Conservation (phyloP, 2,797 vertebrate genomes). For the Rhincodon typus region DNA sequence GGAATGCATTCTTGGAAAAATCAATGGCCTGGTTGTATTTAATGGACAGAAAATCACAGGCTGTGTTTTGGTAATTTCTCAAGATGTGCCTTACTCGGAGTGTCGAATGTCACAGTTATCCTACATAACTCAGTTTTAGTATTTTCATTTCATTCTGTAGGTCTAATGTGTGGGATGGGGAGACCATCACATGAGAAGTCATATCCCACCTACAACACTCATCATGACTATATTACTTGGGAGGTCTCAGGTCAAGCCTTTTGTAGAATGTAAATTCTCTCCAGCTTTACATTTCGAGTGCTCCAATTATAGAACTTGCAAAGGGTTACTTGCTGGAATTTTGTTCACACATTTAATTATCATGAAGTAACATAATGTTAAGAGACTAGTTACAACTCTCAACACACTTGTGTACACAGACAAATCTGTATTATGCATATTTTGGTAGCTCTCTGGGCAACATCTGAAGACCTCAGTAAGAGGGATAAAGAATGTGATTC, state of each 20-base stretch:
- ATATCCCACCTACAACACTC: not conserved
- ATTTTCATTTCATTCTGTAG: not conserved
- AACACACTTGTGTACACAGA: not conserved
- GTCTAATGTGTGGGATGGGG: not conserved
- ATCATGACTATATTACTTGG: not conserved
- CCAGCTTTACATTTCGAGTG: not conserved
- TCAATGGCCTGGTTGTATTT: no score
- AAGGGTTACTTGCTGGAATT: not conserved
- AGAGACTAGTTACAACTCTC: not conserved
- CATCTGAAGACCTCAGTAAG: not conserved
- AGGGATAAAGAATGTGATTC: not conserved
- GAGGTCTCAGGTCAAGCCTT: not conserved
- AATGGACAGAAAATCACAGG: not conserved
- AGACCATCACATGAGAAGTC: not conserved
- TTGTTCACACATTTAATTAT: not conserved
- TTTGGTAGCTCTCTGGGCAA: not conserved
- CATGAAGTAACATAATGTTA: not conserved
- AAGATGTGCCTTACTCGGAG: not conserved
- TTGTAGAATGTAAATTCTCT: not conserved
- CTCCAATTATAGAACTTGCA: not conserved
- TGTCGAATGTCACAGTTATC: not conserved
- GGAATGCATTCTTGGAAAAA: not conserved
- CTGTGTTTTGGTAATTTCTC: not conserved
- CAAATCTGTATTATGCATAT: not conserved
- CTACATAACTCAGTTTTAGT: not conserved